Evolutionary conservation across 2,797 vertebrate species (phyloP).

Genomic region (Oreonectes daqikongensis): DNA sequence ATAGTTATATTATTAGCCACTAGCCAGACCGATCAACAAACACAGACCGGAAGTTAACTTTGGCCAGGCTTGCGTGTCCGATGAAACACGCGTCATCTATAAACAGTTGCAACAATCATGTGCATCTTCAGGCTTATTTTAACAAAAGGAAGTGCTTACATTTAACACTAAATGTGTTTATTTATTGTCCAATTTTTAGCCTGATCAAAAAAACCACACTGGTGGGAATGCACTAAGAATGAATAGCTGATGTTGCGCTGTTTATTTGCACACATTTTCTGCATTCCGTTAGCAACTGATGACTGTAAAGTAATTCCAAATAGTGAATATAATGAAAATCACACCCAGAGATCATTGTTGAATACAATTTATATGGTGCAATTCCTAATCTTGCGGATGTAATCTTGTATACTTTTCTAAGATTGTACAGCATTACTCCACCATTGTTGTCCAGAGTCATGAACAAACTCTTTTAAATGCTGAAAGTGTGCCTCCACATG

Average conservation of each 20-base stretch:
- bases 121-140: background rate
- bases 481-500: background rate
- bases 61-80: no score
- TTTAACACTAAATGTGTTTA: background rate
- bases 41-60: no score
- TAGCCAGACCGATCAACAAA: no score
- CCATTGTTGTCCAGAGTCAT: background rate
- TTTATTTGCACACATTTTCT: background rate
- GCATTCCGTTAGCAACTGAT: background rate
- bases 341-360: background rate
- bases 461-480: background rate
- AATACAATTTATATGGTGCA: background rate
- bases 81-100: no score
- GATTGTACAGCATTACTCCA: background rate
- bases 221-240: no score
- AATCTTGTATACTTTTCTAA: background rate
- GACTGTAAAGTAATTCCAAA: background rate
- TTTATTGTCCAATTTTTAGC: background rate
- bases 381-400: background rate
- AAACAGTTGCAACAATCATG: conserved; percentile 1
- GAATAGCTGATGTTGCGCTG: background rate
- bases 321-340: background rate
- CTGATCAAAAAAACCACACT: background rate
- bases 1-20: no score
- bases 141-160: background rate